phyloP scores from a whole-genome alignment of 2,888 invertebrate genomes.

The Lepidochrysops patricia region DNA sequence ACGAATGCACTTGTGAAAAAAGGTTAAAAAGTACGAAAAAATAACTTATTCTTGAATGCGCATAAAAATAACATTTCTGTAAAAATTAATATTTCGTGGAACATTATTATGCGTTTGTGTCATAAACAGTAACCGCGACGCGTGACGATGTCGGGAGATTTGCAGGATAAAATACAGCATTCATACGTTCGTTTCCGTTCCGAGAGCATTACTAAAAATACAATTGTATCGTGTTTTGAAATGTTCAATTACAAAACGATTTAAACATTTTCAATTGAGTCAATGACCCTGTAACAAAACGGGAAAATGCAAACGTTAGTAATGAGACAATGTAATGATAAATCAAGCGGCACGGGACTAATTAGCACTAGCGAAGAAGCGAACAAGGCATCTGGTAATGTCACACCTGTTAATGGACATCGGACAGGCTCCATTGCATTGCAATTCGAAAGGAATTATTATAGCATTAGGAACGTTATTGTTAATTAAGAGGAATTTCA shows the following conservation, averaged over 20 bases:
- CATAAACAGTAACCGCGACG: conserved; percentile 39
- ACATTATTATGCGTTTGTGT: conserved; percentile 17
- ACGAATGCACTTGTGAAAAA: not conserved
- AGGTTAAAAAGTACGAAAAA: not conserved
- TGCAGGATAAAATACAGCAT: conserved; percentile 36
- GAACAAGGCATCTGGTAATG: conserved; percentile 37
- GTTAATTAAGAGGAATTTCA: not conserved
- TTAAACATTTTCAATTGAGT: conserved; percentile 19
- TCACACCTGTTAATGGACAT: conserved; percentile 42
- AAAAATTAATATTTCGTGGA: conserved; percentile 5
- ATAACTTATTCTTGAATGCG: conserved; percentile 8
- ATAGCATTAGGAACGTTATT: not conserved
- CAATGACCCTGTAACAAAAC: conserved; percentile 31
- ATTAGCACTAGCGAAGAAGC: conserved; percentile 46
- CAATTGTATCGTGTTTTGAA: conserved; percentile 18
- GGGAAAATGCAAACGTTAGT: conserved; percentile 42
- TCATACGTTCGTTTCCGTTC: conserved; percentile 30
- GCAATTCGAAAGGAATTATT: conserved; percentile 9
- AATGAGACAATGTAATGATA: conserved; percentile 46
- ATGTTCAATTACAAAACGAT: conserved; percentile 12
- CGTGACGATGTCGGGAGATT: conserved; percentile 58
- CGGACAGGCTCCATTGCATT: conserved; percentile 21
- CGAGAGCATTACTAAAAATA: conserved; percentile 26
- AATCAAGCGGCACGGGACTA: conserved; percentile 53
- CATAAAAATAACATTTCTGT: conserved; percentile 22